A percentile compares a stretch with the other conserved stretches of the same genome.
phyloP scores from a whole-genome alignment of 2,888 invertebrate genomes.

The Brachynemurus nebulosus region DNA sequence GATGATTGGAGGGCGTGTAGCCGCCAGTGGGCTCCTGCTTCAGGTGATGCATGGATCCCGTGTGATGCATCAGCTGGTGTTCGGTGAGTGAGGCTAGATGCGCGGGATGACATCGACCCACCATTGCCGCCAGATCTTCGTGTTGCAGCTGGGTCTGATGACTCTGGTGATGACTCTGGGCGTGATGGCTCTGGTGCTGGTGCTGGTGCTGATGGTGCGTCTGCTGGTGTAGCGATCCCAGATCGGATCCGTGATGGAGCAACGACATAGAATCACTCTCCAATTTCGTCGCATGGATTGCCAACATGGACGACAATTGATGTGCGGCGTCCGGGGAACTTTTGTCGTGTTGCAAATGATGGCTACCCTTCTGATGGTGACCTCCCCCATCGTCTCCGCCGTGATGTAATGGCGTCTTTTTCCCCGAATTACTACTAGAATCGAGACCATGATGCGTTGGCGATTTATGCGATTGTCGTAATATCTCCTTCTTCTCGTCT shows the following conservation, averaged over 20 bases:
- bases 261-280: constrained; percentile 56
- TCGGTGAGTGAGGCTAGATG: constrained; percentile 29
- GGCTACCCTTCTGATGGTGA: constrained; percentile 29
- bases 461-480: constrained; percentile 58
- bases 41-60: constrained; percentile 38
- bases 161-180: constrained; percentile 29
- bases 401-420: constrained; percentile 40
- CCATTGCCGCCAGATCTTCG: constrained; percentile 51
- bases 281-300: constrained; percentile 35
- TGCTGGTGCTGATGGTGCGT: constrained; percentile 37
- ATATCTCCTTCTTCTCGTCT: constrained; percentile 86
- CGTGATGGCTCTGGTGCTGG: too few relatives aligned
- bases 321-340: constrained; percentile 37
- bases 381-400: constrained; percentile 39
- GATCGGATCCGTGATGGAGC: constrained; percentile 39
- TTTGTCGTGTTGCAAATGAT: constrained; percentile 26
- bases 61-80: constrained; percentile 34
- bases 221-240: constrained; percentile 34
- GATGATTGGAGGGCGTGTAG: constrained; percentile 75
- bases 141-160: constrained; percentile 37
- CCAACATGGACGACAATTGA: constrained; percentile 29
- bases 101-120: constrained; percentile 47
- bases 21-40: constrained; percentile 66
- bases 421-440: constrained; percentile 37
- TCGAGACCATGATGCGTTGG: constrained; percentile 37